phyloP scores from a whole-genome alignment of 2,113 vertebrate species.

The Aldabrachelys gigantea region DNA sequence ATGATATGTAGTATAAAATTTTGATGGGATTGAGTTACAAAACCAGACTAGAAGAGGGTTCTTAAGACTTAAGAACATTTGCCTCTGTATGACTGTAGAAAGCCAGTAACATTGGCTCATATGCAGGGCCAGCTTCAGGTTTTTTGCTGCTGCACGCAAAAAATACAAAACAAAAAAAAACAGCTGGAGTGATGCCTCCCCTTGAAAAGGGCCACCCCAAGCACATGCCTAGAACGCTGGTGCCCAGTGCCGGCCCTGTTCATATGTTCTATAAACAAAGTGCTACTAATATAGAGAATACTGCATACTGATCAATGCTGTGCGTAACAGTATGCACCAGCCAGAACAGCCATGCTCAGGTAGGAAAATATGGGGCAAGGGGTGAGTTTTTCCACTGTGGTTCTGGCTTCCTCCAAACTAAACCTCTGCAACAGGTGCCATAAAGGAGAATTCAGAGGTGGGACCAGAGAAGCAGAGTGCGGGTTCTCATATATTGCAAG shows the following conservation, averaged over 20 bases:
- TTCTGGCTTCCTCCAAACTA: slow-evolving; percentile 12
- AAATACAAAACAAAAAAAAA: too few relatives aligned
- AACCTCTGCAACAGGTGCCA: neutral
- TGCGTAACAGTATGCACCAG: rapidly evolving
- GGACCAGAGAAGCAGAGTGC: neutral
- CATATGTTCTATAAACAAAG: neutral
- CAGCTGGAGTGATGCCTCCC: too few relatives aligned
- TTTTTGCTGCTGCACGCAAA: too few relatives aligned
- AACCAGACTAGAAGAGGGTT: neutral
- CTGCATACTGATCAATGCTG: neutral
- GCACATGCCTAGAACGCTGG: too few relatives aligned
- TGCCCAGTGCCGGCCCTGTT: neutral
- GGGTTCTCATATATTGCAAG: slow-evolving; percentile 11
- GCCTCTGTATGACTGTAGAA: neutral
- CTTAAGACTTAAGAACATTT: neutral
- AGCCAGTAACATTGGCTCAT: neutral
- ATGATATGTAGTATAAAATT: neutral
- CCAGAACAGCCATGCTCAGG: neutral
- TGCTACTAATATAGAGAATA: neutral
- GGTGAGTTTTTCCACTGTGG: neutral
- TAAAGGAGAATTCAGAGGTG: neutral
- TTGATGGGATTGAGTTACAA: neutral
- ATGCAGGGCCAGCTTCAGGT: neutral
- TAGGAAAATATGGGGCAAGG: neutral
- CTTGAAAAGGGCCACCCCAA: too few relatives aligned